These are phyloP conservation scores for Macroteleia sp. DNA, from an alignment of 2,888 invertebrate genomes.

Conservation along the genomic window DNA sequence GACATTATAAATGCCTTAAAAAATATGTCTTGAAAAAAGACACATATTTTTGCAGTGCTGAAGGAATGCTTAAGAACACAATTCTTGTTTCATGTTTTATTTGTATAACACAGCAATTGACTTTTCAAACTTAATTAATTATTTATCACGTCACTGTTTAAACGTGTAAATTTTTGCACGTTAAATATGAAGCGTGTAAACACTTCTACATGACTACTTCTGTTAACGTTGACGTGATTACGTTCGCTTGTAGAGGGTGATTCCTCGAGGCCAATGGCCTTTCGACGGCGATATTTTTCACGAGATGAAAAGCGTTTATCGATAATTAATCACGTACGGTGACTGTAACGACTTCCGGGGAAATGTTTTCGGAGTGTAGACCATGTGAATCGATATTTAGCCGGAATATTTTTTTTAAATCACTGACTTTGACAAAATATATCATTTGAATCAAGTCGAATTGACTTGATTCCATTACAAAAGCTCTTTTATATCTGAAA, in stretches of 20 bases:
- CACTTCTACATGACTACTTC: slow-evolving; percentile 52
- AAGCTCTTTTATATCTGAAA: neutral
- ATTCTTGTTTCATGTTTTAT: too few relatives aligned
- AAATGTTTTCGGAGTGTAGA: neutral
- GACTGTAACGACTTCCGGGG: slow-evolving; percentile 3
- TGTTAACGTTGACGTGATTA: slow-evolving; percentile 60
- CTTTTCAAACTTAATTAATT: slow-evolving; percentile 23
- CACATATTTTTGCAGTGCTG: too few relatives aligned
- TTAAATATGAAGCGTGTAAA: slow-evolving; percentile 39
- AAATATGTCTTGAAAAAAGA: too few relatives aligned
- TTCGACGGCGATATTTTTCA: slow-evolving; percentile 20
- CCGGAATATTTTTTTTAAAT: too few relatives aligned
- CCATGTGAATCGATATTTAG: neutral
- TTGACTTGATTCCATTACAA: neutral
- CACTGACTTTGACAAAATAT: too few relatives aligned
- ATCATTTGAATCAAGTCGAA: neutral
- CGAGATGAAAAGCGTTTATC: slow-evolving; percentile 30
- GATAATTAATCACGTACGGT: slow-evolving; percentile 35
- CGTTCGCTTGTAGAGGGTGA: slow-evolving; percentile 42
- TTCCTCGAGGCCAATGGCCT: slow-evolving; percentile 52
- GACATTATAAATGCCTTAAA: too few relatives aligned
- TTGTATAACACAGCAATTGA: too few relatives aligned
- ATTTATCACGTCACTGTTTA: neutral
- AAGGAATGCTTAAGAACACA: too few relatives aligned
- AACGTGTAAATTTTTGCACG: slow-evolving; percentile 7